Evolutionary conservation across 1,140 invertebrate species (phyloP), one percentile per base, ranked within the genome.

Genomic region (Goniozus legneri): DNA sequence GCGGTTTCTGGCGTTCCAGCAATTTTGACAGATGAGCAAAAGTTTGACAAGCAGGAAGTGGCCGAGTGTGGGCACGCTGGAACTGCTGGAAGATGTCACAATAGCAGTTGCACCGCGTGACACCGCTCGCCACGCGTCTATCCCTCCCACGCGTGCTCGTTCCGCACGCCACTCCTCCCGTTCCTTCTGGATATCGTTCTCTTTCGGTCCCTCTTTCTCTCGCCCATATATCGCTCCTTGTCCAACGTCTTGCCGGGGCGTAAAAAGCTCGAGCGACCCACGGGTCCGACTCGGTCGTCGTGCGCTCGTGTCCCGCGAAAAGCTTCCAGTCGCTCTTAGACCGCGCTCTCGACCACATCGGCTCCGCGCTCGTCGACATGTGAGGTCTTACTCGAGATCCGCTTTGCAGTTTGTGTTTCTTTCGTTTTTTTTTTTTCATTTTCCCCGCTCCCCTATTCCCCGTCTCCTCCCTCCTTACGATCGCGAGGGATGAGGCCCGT

Each of bases 271-370:
- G 34, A 34, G 22, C 48, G 47, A 49, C 33, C 21, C 46, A 32
- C 44, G 46, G 37, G 46, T 24, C 35, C 42, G 27, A 27, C 6
- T 27, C 43, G 45, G 55, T 35, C 50, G 52, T 41, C 41, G 44
- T 46, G 7, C 10, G 7, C 4, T 35, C 10, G 10, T 35, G 33
- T n/a, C n/a, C n/a, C n/a, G n/a, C n/a, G 56, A 49, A 60, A 60
- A 59, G 56, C 56, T 60, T 14, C 14, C 52, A 59, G 58, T 60
- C 56, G 52, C 40, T 54, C 60, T 44, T 47, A 47, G 52, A 34
- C 53, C 34, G 56, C 50, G 59, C 56, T 50, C 53, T 47, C 53
- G 44, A 50, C 38, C 44, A 47, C 19, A 48, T 49, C 34, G 45
- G 19, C 39, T 21, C 39, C 1, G 30, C 37, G 45, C 45, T 40